phyloP scores from a whole-genome alignment of 2,113 vertebrate genomes.

The Myotis lucifugus region DNA sequence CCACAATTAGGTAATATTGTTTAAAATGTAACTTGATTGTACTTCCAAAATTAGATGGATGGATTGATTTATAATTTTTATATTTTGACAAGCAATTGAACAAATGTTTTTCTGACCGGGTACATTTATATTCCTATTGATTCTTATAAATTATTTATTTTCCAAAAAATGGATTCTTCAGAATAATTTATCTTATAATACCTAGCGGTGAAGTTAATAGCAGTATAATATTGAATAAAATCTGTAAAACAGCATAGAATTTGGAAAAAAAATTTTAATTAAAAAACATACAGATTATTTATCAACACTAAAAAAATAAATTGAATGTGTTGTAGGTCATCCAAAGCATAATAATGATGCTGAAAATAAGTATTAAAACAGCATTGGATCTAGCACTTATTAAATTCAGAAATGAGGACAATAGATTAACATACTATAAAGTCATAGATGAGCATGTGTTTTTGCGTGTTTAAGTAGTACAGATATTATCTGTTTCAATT shows the following conservation, averaged over 20 bases:
- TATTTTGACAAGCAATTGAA: not conserved
- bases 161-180: not conserved
- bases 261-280: not conserved
- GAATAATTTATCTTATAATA: not conserved
- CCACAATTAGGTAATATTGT: not conserved
- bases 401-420: not conserved
- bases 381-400: not conserved
- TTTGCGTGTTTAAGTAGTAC: not conserved
- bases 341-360: not conserved
- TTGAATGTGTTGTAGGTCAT: not conserved
- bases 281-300: not conserved
- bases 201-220: not conserved
- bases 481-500: not conserved
- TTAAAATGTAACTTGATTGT: not conserved
- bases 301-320: not conserved
- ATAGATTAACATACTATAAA: not conserved
- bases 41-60: not conserved
- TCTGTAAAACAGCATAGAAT: not conserved
- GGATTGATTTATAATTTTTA: not conserved
- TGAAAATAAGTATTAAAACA: not conserved
- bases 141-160: not conserved
- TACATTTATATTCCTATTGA: not conserved
- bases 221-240: not conserved
- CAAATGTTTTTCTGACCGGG: not conserved
- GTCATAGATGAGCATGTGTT: not conserved